Evolutionary conservation across 2,113 vertebrate species (phyloP).

Genomic region (Tachuris rubrigastra): DNA sequence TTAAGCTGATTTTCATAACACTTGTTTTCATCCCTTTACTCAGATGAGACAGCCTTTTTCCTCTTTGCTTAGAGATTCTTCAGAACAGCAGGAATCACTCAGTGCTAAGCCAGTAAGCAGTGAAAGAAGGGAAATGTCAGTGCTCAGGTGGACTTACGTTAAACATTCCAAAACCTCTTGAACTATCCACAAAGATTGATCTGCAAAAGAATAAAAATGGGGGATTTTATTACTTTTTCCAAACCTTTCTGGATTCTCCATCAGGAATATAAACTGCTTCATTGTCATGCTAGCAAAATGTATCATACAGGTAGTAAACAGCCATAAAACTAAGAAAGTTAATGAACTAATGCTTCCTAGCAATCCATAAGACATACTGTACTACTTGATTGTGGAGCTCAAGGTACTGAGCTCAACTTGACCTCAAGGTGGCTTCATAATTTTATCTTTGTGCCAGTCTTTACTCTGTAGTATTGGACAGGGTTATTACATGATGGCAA

Average conservation of each 20-base stretch:
- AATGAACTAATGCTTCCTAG: background rate
- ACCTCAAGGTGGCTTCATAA: background rate
- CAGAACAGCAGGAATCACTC: background rate
- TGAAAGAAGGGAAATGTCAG: background rate
- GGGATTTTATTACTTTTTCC: background rate
- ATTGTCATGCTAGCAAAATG: background rate
- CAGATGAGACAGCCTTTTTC: background rate
- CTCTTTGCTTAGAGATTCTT: background rate
- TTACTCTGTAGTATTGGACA: background rate
- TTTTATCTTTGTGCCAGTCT: background rate
- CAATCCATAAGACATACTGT: background rate
- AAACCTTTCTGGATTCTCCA: background rate
- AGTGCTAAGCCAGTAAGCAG: background rate
- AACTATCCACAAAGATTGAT: background rate
- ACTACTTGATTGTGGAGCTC: background rate
- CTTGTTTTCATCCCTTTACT: background rate
- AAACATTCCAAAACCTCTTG: background rate
- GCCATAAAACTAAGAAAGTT: background rate
- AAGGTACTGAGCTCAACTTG: background rate
- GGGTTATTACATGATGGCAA: background rate
- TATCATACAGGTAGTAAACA: background rate
- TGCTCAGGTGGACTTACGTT: background rate
- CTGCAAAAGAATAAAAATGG: background rate
- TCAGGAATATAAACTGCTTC: background rate
- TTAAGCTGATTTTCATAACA: background rate